Evolutionary conservation across 2,888 invertebrate genomes (phyloP).

Genomic region (Drosophila rellima): DNA sequence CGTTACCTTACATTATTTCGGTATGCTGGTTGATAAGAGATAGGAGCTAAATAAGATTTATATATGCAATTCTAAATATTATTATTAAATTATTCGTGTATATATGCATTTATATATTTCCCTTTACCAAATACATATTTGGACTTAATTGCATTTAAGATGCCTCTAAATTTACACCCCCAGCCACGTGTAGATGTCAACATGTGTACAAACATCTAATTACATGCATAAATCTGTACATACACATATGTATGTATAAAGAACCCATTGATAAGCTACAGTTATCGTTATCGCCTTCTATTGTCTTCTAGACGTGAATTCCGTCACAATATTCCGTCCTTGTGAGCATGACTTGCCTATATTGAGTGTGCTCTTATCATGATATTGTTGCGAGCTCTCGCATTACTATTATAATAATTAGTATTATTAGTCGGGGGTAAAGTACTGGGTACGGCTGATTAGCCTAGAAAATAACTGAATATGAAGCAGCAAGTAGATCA

Average conservation of each 20-base stretch:
- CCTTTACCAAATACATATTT: background rate
- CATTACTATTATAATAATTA: slow-evolving; percentile 29
- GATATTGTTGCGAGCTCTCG: background rate
- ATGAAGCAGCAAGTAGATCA: slow-evolving; percentile 12
- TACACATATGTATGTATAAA: background rate
- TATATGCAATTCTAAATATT: too few species aligned
- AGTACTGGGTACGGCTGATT: slow-evolving; percentile 6
- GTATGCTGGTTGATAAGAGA: too few species aligned
- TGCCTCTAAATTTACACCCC: background rate
- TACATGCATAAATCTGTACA: background rate
- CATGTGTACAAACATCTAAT: background rate
- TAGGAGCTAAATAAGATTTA: too few species aligned
- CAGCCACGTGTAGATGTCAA: background rate
- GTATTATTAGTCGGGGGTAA: slow-evolving; percentile 15
- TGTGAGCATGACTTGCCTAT: slow-evolving; percentile 54
- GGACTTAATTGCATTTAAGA: background rate
- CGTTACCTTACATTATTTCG: too few species aligned
- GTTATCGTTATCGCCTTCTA: slow-evolving; percentile 39
- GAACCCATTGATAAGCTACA: slow-evolving; percentile 31
- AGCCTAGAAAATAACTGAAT: slow-evolving; percentile 11
- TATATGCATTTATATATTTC: background rate
- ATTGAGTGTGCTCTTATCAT: slow-evolving; percentile 26
- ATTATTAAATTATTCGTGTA: background rate
- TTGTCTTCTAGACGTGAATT: slow-evolving; percentile 30
- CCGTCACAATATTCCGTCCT: slow-evolving; percentile 35